These are phyloP conservation scores for Ambastaia sidthimunki DNA, from an alignment of 2,797 vertebrate species.

Conservation along the genomic window DNA sequence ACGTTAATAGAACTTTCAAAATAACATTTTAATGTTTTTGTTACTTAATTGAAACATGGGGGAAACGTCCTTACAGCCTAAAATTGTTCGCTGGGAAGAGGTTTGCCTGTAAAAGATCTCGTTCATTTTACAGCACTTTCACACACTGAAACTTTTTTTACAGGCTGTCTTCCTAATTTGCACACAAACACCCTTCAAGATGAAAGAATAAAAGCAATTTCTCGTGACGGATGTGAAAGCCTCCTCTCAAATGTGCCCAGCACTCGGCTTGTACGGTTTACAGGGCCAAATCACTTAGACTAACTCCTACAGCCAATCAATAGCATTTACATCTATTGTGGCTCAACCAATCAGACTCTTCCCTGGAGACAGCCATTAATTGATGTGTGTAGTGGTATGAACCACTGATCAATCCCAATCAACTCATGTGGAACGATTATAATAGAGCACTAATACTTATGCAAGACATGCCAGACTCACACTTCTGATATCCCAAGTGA, in stretches of 20 bases:
- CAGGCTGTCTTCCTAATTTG: constrained; percentile 4
- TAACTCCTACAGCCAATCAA: constrained; percentile 52
- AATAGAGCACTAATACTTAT: constrained; percentile 45
- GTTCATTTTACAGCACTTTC: constrained; percentile 40
- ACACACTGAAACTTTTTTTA: constrained; percentile 10
- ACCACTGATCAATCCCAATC: constrained; percentile 44
- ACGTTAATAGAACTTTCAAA: no score
- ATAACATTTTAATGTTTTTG: no score
- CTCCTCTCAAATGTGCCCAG: constrained; percentile 2
- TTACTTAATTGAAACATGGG: no score
- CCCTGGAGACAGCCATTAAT: constrained; percentile 49
- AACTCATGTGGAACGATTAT: constrained; percentile 48
- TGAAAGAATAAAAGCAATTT: constrained; percentile 31
- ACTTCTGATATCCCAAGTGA: constrained; percentile 44
- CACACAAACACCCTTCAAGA: constrained; percentile 33
- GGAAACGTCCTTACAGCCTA: no score
- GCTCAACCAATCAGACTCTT: constrained; percentile 31
- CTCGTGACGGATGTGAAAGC: constrained; percentile 22
- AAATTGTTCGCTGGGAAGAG: background rate
- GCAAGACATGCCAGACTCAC: constrained; percentile 47
- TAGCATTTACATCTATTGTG: constrained; percentile 55
- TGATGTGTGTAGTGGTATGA: constrained; percentile 41
- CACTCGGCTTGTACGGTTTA: constrained; percentile 35
- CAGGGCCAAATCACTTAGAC: constrained; percentile 51
- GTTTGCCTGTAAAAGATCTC: constrained; percentile 39